Conservation (phyloP, 1,140 invertebrate species). For the Galendromus occidentalis region DNA sequence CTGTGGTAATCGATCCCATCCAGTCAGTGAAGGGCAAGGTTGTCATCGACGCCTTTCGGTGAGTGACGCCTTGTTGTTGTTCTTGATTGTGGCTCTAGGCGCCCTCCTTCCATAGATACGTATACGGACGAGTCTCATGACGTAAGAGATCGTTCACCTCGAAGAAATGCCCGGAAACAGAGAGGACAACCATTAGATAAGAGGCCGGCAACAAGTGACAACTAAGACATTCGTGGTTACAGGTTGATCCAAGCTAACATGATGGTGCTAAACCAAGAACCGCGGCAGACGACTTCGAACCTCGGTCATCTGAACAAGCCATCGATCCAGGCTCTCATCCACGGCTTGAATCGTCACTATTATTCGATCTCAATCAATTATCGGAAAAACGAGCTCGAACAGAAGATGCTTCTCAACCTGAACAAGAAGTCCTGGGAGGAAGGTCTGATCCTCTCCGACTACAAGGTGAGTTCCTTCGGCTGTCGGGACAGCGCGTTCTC, state of each 20-base stretch:
- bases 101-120: no score
- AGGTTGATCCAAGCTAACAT: conserved; percentile 91
- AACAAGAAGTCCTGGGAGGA: conserved; percentile 99
- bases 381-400: conserved; percentile 93
- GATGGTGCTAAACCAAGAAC: conserved; percentile 96
- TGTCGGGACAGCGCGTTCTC: no score
- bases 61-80: conserved; percentile 24
- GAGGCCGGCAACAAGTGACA: no score
- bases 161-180: no score
- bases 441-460: conserved; percentile 80
- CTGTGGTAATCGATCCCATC: conserved; percentile 98
- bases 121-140: no score
- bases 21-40: conserved; percentile 92
- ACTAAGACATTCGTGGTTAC: background rate
- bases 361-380: conserved; percentile 99
- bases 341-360: conserved; percentile 95
- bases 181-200: no score
- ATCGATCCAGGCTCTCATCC: conserved; percentile 95
- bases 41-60: conserved; percentile 76
- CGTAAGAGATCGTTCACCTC: no score
- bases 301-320: conserved; percentile 96
- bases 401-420: conserved; percentile 94
- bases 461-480: conserved; percentile 33
- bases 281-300: conserved; percentile 94
- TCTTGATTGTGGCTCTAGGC: conserved; percentile 13